Base-by-base conservation (phyloP, 2,797 vertebrate species). In the Pseudochirops cupreus region DNA sequence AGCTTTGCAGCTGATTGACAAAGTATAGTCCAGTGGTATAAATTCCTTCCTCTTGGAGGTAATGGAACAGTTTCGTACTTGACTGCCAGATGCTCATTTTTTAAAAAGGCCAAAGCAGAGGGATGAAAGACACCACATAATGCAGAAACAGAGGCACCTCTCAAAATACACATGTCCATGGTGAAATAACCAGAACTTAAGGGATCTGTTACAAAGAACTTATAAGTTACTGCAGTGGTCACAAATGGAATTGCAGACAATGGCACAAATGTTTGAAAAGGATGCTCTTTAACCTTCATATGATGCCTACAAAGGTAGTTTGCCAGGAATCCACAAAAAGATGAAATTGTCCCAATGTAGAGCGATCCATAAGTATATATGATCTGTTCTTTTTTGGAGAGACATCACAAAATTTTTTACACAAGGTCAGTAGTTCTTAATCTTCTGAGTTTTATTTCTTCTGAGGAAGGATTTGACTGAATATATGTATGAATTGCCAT, bases 231-330 rank as follows among this genome's bases (percentile, higher is more conserved):
- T 6, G 98, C 24, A 0, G 99, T 99, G 9, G 99, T 98, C 62
- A 99, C 57, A 97, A 99, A 99, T 1, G 99, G 99, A 97, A 99
- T 96, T 87, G 98, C 97, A 50, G 98, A 98, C 99, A 99, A 98
- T 12, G 99, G 99, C 95, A 99, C 95, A 94, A 96, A 97, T 62
- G 99, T 99, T 62, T 98, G 92, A 96, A 99, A 4, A 55, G 91
- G 92, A 56, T 97, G 99, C 96, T 99, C 98, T 0, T 93, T 98
- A 95, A 99, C 97, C 82, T 99, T 99, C 96, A 99, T 98, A 1
- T 97, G 97, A 82, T 98, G 95, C 95, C 99, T 98, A 62, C 98
- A 99, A 58, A 99, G 94, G 92, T 98, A 99, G 98, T 99, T 99
- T 50, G 99, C 98, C 0, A 99, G 26, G n/a, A 99, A 91, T 29